phyloP scores from a whole-genome alignment of 2,113 vertebrate species.

The Embiotoca jacksoni region DNA sequence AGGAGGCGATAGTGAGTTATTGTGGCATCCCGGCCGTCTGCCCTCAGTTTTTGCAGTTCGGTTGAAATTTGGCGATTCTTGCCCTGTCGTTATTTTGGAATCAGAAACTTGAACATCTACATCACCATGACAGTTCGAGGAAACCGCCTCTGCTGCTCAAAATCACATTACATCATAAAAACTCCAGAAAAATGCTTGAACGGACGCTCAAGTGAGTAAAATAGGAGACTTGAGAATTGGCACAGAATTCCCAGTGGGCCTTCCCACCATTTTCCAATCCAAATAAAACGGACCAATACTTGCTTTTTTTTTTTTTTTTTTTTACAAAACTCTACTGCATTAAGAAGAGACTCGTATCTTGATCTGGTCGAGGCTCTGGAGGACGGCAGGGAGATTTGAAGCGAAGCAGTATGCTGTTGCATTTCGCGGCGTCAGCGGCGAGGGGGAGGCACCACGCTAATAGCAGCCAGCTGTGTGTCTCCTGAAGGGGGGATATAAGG shows the following conservation, averaged over 20 bases:
- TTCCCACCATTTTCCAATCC: neutral
- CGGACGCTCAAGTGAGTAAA: neutral
- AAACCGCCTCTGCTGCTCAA: too few species aligned
- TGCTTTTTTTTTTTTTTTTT: neutral
- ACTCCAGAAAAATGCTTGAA: neutral
- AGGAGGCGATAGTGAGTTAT: too few species aligned
- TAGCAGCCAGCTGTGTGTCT: conserved; percentile 73
- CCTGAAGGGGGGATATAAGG: conserved; percentile 65
- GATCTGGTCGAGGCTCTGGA: conserved; percentile 25
- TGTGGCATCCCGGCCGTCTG: too few species aligned
- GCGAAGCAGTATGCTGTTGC: conserved; percentile 49
- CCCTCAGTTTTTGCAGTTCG: too few species aligned
- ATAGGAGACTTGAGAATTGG: neutral
- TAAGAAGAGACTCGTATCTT: conserved; percentile 2
- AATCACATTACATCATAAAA: neutral
- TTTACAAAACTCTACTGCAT: conserved; percentile 1
- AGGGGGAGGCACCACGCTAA: conserved; percentile 59
- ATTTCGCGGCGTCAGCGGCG: conserved; percentile 20
- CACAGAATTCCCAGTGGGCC: neutral
- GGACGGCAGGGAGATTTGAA: conserved; percentile 30
- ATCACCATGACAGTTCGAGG: too few species aligned
- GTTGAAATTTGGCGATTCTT: too few species aligned
- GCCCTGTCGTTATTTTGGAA: too few species aligned
- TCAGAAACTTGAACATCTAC: too few species aligned
- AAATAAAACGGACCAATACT: neutral